Conservation (phyloP, 2,113 vertebrate species). For the Daubentonia madagascariensis region DNA sequence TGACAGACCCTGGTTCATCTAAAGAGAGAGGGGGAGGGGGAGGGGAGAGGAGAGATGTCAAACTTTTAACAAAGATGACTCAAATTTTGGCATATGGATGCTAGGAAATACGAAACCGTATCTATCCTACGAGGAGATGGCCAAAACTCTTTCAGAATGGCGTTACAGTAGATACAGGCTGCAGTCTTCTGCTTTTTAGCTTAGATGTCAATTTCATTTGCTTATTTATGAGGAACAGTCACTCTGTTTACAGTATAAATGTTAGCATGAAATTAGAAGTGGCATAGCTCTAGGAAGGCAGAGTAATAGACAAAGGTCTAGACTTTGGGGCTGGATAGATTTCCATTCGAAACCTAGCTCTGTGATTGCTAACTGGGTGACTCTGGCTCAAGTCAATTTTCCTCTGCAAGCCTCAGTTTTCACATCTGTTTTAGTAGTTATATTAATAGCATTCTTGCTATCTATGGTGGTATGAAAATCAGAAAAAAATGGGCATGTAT, state of each 20-base stretch:
- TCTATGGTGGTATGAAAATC: background rate
- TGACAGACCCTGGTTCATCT: background rate
- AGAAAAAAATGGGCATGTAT: too few species aligned
- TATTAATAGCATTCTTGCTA: background rate
- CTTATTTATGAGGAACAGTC: slow-evolving; percentile 29
- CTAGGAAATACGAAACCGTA: background rate
- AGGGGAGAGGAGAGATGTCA: background rate
- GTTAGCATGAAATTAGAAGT: background rate
- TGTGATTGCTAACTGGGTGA: background rate
- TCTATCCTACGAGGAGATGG: background rate
- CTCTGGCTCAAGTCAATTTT: background rate
- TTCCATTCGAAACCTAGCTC: background rate
- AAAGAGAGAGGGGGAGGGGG: background rate
- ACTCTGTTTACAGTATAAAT: background rate
- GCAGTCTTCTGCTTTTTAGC: background rate
- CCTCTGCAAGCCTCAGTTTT: background rate
- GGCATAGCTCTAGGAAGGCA: background rate
- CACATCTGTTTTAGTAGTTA: background rate
- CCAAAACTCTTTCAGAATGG: background rate
- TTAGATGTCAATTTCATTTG: background rate
- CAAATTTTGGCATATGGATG: background rate
- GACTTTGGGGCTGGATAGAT: background rate
- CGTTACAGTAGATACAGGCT: background rate
- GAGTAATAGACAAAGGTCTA: background rate
- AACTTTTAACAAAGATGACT: background rate